phyloP scores from a whole-genome alignment of 2,888 invertebrate species.

The Marasmarcha lunaedactyla region DNA sequence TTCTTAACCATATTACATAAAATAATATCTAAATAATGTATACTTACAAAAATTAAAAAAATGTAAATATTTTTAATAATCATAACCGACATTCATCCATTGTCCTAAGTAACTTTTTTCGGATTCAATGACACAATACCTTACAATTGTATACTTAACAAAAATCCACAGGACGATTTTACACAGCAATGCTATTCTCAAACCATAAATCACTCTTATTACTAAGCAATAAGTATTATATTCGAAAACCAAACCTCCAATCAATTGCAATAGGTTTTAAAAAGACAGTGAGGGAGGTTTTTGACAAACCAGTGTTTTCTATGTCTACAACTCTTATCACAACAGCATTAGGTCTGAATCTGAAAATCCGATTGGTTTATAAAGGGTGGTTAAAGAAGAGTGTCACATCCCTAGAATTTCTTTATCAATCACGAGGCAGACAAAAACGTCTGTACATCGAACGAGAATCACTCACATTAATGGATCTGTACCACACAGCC shows the following conservation, averaged over 20 bases:
- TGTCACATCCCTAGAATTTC: constrained; percentile 54
- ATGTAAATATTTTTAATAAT: too few relatives aligned
- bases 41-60: too few relatives aligned
- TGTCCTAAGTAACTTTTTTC: constrained; percentile 20
- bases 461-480: constrained; percentile 63
- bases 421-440: constrained; percentile 62
- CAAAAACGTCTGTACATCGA: constrained; percentile 56
- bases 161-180: constrained; percentile 23
- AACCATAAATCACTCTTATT: constrained; percentile 2
- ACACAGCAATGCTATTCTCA: constrained; percentile 22
- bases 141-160: constrained; percentile 28
- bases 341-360: not conserved
- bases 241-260: not conserved
- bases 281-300: constrained; percentile 6
- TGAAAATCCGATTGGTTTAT: constrained; percentile 9
- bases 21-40: too few relatives aligned
- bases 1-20: too few relatives aligned
- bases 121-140: constrained; percentile 27
- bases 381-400: constrained; percentile 24
- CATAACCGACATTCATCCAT: constrained; percentile 16
- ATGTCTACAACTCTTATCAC: too few relatives aligned
- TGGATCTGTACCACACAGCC: constrained; percentile 35
- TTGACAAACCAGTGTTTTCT: constrained; percentile 5
- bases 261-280: constrained; percentile 3
- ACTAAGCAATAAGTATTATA: not conserved